Percentiles rank a stretch among this genome's conserved stretches.
phyloP scores from a whole-genome alignment of 2,888 invertebrate genomes.

The Erpobdella octoculata region DNA sequence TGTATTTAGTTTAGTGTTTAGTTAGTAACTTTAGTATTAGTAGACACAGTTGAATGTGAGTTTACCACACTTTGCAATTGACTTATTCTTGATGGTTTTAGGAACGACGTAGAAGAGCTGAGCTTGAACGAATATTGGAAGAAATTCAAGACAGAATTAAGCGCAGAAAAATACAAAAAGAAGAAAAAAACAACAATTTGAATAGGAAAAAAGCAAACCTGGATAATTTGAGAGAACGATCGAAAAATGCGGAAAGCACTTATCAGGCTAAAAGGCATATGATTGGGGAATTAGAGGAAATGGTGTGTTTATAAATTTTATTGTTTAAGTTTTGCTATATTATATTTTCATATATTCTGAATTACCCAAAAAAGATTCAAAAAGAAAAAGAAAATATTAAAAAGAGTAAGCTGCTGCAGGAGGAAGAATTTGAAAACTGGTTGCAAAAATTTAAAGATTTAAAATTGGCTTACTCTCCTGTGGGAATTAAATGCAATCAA shows the following conservation, averaged over 20 bases:
- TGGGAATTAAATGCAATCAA: background rate
- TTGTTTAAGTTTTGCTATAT: background rate
- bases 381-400: background rate
- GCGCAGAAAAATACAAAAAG: background rate
- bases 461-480: background rate
- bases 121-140: background rate
- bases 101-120: background rate
- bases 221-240: background rate
- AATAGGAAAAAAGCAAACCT: background rate
- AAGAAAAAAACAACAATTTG: background rate
- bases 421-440: background rate
- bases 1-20: background rate
- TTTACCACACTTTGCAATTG: too few species aligned
- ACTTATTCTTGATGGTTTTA: background rate
- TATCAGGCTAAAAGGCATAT: background rate
- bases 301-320: background rate
- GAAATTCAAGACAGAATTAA: background rate
- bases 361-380: background rate
- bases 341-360: too few species aligned
- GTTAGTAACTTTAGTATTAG: too few species aligned
- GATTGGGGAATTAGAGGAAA: background rate
- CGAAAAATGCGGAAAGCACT: background rate
- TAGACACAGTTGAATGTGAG: too few species aligned
- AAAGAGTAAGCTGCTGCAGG: background rate
- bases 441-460: slow-evolving; percentile 11